A percentile compares a stretch with the other conserved stretches of the same genome.
Conservation (phyloP, 2,888 invertebrate genomes). For the Tinea pellionella region DNA sequence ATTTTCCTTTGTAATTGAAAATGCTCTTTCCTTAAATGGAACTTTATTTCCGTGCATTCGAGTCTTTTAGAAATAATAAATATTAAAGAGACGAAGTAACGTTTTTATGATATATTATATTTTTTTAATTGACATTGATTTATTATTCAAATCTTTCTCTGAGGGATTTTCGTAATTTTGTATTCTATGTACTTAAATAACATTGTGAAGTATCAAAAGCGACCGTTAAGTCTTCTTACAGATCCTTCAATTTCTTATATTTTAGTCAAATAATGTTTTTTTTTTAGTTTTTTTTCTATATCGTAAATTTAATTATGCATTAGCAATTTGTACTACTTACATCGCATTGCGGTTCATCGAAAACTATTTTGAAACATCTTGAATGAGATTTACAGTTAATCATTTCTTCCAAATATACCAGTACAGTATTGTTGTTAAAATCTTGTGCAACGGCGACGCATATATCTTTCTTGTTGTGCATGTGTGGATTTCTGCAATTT, state of each 20-base stretch:
- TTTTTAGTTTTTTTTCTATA: too few species aligned
- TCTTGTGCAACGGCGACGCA: constrained; percentile 75
- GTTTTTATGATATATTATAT: too few species aligned
- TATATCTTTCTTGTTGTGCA: constrained; percentile 41
- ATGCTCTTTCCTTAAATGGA: not conserved
- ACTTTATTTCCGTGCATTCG: not conserved
- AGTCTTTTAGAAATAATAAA: not conserved
- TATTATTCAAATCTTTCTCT: too few species aligned
- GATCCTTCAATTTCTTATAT: too few species aligned
- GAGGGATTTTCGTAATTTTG: not conserved
- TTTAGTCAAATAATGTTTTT: too few species aligned
- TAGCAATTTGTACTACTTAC: constrained; percentile 30
- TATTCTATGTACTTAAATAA: too few species aligned
- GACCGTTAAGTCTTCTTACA: too few species aligned
- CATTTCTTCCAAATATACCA: constrained; percentile 59
- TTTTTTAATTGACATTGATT: too few species aligned
- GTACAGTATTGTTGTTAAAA: constrained; percentile 56
- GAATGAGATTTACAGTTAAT: constrained; percentile 61
- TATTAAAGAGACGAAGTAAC: not conserved
- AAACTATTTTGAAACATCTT: constrained; percentile 63
- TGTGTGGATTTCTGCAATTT: constrained; percentile 32
- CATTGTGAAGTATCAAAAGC: too few species aligned
- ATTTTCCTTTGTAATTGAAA: not conserved
- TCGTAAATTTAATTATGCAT: too few species aligned
- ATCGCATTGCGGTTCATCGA: constrained; percentile 38